Percentiles rank a stretch among this genome's conserved stretches.
phyloP scores from a whole-genome alignment of 2,888 invertebrate genomes.

The Acheta domesticus region DNA sequence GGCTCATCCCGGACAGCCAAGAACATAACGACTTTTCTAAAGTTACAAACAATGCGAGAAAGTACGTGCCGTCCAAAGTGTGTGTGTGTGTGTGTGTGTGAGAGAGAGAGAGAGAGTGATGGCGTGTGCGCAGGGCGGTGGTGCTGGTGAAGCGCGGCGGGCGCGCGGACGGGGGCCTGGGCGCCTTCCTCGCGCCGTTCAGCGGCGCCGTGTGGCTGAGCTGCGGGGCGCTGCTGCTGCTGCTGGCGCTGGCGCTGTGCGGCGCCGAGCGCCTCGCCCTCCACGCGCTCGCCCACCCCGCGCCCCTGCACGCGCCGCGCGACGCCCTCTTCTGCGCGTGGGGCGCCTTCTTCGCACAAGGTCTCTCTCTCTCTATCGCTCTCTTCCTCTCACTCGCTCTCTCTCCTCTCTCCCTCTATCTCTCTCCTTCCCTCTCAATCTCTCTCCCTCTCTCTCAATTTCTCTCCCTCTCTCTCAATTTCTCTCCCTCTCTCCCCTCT shows the following conservation, averaged over 20 bases:
- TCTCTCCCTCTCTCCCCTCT: no score
- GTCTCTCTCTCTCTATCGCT: background rate
- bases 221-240: background rate
- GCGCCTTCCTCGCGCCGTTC: background rate
- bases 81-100: no score
- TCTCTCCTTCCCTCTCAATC: no score
- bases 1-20: no score
- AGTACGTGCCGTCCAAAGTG: no score
- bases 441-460: no score
- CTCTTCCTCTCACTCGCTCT: no score
- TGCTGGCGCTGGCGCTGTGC: background rate
- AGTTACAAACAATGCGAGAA: no score
- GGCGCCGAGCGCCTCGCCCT: background rate
- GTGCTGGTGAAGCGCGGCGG: background rate
- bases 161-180: background rate
- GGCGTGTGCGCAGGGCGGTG: background rate
- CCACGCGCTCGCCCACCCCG: background rate
- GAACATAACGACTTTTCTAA: no score
- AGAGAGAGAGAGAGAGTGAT: no score
- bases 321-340: background rate
- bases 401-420: no score
- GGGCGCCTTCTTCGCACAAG: background rate
- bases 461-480: no score
- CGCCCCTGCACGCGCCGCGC: background rate
- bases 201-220: background rate